A percentile compares a stretch with the other conserved stretches of the same genome.
These are phyloP conservation scores for Protonemura montana DNA, from an alignment of 2,888 invertebrate species.

Conservation along the genomic window DNA sequence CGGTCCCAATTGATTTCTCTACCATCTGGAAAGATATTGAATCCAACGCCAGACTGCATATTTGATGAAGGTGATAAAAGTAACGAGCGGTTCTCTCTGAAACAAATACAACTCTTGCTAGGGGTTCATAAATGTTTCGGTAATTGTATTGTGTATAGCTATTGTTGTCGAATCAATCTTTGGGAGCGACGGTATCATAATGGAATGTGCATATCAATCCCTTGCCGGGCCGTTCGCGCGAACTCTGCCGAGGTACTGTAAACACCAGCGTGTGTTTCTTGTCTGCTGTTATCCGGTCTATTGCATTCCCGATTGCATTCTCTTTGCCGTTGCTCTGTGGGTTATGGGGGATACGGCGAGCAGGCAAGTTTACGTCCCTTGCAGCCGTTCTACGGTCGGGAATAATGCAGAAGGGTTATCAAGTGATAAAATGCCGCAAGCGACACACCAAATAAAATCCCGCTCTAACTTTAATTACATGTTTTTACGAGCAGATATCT, in stretches of 20 bases:
- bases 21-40: neutral
- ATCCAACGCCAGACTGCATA: neutral
- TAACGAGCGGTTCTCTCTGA: neutral
- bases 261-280: conserved; percentile 12
- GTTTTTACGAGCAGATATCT: neutral
- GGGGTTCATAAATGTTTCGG: conserved; percentile 38
- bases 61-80: conserved; percentile 26
- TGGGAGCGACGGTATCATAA: neutral
- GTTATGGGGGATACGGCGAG: neutral
- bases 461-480: neutral
- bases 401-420: neutral
- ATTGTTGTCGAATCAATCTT: conserved; percentile 35
- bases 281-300: neutral
- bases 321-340: neutral
- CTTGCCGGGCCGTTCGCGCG: neutral
- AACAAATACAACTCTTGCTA: neutral
- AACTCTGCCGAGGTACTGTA: neutral
- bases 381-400: neutral
- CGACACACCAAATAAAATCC: neutral
- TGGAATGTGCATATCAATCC: neutral
- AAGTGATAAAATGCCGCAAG: neutral
- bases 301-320: neutral
- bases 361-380: neutral
- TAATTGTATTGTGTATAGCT: conserved; percentile 30
- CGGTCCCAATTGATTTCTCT: conserved; percentile 17